phyloP scores from a whole-genome alignment of 2,888 invertebrate genomes.

The Pseudococcus longispinus region DNA sequence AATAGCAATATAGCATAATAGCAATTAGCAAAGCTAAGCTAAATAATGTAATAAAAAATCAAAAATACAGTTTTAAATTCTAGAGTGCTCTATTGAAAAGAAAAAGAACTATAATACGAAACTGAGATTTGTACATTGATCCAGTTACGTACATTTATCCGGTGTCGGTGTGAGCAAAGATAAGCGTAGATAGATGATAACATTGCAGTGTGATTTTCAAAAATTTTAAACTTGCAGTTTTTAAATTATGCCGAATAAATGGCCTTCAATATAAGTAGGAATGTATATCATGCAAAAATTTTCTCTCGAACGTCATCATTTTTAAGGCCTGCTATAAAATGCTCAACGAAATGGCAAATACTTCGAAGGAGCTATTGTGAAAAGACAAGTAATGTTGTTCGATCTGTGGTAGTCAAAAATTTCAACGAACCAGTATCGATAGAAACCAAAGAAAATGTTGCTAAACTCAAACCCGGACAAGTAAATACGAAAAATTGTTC shows the following conservation, averaged over 20 bases:
- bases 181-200: no score
- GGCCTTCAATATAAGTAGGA: neutral
- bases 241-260: neutral
- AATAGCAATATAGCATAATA: no score
- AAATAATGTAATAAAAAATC: no score
- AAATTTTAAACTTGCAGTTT: neutral
- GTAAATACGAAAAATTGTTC: conserved; percentile 60
- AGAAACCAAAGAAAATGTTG: conserved; percentile 63
- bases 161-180: no score
- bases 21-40: no score
- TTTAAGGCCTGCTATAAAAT: neutral
- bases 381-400: conserved; percentile 58
- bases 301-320: neutral
- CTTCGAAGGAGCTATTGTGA: neutral
- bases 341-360: neutral
- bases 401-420: conserved; percentile 67
- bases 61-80: no score
- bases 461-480: conserved; percentile 65
- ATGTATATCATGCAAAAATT: neutral
- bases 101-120: no score
- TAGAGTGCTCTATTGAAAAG: no score
- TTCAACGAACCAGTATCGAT: conserved; percentile 66
- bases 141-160: no score
- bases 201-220: neutral
- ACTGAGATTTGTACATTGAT: no score